phyloP scores from a whole-genome alignment of 2,888 invertebrate species.

The Crioceris asparagi region DNA sequence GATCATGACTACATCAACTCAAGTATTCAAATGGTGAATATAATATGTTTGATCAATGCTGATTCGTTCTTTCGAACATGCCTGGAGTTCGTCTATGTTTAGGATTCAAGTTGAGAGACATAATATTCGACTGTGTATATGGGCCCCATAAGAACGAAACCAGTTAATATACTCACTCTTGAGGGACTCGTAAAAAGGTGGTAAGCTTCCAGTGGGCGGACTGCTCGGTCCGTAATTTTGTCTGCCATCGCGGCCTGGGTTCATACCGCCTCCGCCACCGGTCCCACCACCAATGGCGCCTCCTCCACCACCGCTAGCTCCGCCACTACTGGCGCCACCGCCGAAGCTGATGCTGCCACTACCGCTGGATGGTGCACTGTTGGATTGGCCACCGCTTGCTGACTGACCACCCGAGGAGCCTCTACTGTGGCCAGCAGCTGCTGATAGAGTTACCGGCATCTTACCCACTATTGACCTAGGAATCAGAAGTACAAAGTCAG shows the following conservation, averaged over 20 bases:
- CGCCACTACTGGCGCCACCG: conserved; percentile 15
- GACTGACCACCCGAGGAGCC: conserved; percentile 36
- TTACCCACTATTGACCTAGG: conserved; percentile 40
- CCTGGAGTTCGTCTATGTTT: too few species aligned
- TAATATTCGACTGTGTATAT: too few species aligned
- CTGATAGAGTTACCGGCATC: conserved; percentile 55
- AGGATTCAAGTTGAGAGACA: too few species aligned
- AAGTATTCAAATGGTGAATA: too few species aligned
- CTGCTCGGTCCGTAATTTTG: conserved; percentile 82
- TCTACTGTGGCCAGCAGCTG: conserved; percentile 73
- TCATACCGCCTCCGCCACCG: conserved; percentile 61
- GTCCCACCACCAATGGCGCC: conserved; percentile 46
- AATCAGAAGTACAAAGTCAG: too few species aligned
- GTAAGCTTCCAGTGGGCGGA: conserved; percentile 75
- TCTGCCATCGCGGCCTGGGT: conserved; percentile 65
- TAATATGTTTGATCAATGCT: too few species aligned
- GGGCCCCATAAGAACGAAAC: too few species aligned
- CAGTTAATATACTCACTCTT: conserved; percentile 45
- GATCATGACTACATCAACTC: too few species aligned
- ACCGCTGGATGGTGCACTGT: conserved; percentile 9
- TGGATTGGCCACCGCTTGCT: conserved; percentile 1
- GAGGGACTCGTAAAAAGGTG: conserved; percentile 81
- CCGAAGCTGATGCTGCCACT: conserved; percentile 9
- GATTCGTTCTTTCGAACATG: too few species aligned
- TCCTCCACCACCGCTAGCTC: conserved; percentile 42